A percentile compares a stretch with the other conserved stretches of the same genome.
These are phyloP conservation scores for Serranus cabrilla DNA, from an alignment of 2,797 vertebrate genomes.

Conservation along the genomic window DNA sequence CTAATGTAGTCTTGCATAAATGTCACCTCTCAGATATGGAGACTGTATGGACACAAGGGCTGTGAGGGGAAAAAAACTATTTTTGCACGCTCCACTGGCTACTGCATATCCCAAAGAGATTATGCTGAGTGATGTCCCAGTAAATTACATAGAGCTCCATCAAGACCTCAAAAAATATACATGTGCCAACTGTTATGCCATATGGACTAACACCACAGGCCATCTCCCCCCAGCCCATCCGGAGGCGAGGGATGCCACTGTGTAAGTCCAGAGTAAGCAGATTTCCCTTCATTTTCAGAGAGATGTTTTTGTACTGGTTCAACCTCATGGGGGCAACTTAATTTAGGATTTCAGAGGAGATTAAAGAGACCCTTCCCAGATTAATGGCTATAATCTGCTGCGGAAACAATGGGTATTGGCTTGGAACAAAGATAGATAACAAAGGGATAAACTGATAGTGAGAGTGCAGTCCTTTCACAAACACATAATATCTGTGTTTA, in stretches of 20 bases:
- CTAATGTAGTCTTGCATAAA: conserved; percentile 46
- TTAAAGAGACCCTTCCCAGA: conserved; percentile 66
- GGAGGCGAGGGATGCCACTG: conserved; percentile 50
- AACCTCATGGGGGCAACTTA: conserved; percentile 45
- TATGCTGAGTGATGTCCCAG: conserved; percentile 56
- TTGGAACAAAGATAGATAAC: conserved; percentile 46
- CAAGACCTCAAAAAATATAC: conserved; percentile 69
- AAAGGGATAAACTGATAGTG: conserved; percentile 37
- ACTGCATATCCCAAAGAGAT: conserved; percentile 44
- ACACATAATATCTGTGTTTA: conserved; percentile 35
- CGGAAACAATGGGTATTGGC: conserved; percentile 53
- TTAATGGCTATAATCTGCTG: conserved; percentile 72
- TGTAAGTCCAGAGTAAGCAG: conserved; percentile 76
- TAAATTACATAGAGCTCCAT: conserved; percentile 59
- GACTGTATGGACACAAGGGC: conserved; percentile 25
- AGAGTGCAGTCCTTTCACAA: conserved; percentile 37
- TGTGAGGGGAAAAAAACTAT: conserved; percentile 15
- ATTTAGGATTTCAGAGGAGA: conserved; percentile 68
- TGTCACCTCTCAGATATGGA: conserved; percentile 56
- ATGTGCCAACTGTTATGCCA: conserved; percentile 82
- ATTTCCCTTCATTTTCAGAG: conserved; percentile 72
- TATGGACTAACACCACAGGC: conserved; percentile 80
- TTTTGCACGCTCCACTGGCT: conserved; percentile 27
- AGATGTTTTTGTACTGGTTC: conserved; percentile 52
- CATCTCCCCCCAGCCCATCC: conserved; percentile 48